Percentiles rank a stretch among this genome's conserved stretches.
Evolutionary conservation across 1,140 invertebrate species (phyloP).

Genomic region (Tetramorium parvispinum): DNA sequence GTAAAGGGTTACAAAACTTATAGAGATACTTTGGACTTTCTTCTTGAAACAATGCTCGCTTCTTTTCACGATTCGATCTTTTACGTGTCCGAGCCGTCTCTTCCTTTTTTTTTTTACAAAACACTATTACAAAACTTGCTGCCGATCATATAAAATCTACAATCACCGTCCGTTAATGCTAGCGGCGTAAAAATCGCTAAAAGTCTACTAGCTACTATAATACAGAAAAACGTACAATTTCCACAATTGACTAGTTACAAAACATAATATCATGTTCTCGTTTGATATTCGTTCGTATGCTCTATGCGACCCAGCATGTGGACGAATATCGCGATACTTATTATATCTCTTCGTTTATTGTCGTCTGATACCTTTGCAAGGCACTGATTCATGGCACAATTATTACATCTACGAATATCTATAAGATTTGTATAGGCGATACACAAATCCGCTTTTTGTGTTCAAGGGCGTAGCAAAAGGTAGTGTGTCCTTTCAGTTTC

Average conservation of each 20-base stretch:
- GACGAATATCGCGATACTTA: not conserved
- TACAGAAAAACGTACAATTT: conserved; percentile 70
- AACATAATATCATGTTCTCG: conserved; percentile 74
- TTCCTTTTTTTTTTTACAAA: conserved; percentile 19
- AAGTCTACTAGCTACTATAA: conserved; percentile 62
- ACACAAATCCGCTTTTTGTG: conserved; percentile 2
- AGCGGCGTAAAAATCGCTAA: conserved; percentile 48
- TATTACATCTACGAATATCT: conserved; percentile 63
- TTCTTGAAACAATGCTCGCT: conserved; percentile 6
- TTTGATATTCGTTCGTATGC: not conserved
- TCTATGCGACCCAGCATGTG: conserved; percentile 6
- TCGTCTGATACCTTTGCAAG: conserved; percentile 47
- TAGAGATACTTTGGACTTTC: conserved; percentile 25
- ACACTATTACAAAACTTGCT: conserved; percentile 27
- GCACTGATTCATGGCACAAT: conserved; percentile 77
- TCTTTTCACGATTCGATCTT: not conserved
- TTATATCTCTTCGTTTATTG: not conserved
- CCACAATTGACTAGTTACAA: conserved; percentile 82
- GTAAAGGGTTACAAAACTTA: not conserved
- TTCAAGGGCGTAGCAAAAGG: not conserved
- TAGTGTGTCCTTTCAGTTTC: not conserved
- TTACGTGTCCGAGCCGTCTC: not conserved
- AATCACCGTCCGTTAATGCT: conserved; percentile 1
- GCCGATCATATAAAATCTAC: conserved; percentile 16
- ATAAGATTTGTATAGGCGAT: conserved; percentile 37